Conservation (phyloP, 1,140 invertebrate genomes). For the Venturia canescens region DNA sequence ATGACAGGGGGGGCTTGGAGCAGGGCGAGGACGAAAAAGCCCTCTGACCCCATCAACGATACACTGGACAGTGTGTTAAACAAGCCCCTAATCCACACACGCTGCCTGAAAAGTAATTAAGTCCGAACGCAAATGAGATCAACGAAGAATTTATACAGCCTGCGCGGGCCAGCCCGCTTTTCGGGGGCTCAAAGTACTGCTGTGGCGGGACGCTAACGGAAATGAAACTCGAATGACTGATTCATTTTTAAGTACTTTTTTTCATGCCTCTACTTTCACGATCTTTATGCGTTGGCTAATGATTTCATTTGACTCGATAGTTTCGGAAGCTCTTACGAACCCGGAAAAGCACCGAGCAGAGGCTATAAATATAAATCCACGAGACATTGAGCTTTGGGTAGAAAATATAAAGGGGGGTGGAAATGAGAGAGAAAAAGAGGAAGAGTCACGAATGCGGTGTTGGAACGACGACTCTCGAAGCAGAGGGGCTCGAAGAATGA, state of each 20-base stretch:
- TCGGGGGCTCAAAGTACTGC: too few relatives aligned
- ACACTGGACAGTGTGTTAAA: not conserved
- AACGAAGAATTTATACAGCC: not conserved
- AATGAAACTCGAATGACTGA: too few relatives aligned
- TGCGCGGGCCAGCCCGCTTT: not conserved
- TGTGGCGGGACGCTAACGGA: too few relatives aligned
- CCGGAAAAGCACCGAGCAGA: too few relatives aligned
- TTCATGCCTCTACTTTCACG: too few relatives aligned
- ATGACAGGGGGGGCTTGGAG: not conserved
- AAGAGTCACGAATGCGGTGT: too few relatives aligned
- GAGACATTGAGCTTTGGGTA: not conserved
- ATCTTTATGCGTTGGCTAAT: too few relatives aligned
- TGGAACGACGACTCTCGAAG: too few relatives aligned
- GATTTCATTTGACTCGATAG: not conserved
- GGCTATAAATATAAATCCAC: not conserved
- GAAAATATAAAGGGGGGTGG: not conserved
- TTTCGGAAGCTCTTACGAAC: not conserved
- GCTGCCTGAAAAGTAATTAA: constrained; percentile 31
- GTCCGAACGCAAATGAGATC: not conserved
- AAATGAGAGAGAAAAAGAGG: too few relatives aligned
- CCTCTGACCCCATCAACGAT: constrained; percentile 8
- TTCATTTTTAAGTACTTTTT: too few relatives aligned
- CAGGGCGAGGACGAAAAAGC: not conserved
- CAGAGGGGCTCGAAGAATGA: too few relatives aligned
- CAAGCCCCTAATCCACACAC: not conserved